A percentile compares a stretch with the other conserved stretches of the same genome.
Evolutionary conservation across 53 echinoderm and acorn worm genomes (phyloP).

Genomic region (Holothuria leucospilota): DNA sequence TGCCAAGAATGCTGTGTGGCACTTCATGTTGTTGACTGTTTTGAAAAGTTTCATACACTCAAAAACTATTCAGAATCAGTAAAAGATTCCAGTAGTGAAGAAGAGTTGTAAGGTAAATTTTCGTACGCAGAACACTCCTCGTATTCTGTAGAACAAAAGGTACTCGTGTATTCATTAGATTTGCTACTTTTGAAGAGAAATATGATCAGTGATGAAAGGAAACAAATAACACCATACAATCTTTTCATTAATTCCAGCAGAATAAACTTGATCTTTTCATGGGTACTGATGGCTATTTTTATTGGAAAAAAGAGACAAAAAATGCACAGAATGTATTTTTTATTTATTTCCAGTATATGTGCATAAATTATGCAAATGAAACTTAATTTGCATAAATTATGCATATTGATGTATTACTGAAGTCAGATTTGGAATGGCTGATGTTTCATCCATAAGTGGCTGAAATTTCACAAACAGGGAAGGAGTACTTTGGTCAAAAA

Average conservation of each 20-base stretch:
- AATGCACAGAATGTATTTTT: no score
- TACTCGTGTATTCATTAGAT: no score
- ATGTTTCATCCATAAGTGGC: constrained; percentile 3
- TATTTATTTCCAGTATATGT: background rate
- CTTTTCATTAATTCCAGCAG: no score
- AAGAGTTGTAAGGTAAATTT: background rate
- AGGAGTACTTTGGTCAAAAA: constrained; percentile 6
- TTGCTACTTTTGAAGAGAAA: background rate
- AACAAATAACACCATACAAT: background rate
- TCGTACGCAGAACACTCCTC: no score
- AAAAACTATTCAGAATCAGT: background rate
- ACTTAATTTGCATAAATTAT: constrained; percentile 21
- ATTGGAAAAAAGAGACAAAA: no score
- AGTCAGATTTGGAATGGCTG: background rate
- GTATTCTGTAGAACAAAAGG: no score
- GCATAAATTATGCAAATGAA: constrained; percentile 22
- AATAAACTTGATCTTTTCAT: no score
- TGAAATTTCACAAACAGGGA: constrained; percentile 16
- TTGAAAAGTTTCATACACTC: background rate
- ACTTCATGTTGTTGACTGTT: constrained; percentile 12
- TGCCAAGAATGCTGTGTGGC: constrained; percentile 4
- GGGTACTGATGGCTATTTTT: no score
- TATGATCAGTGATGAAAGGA: background rate
- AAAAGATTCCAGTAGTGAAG: background rate
- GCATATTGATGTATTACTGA: background rate